Conservation (phyloP, 2,888 invertebrate genomes). For the Lumbricus terrestris region DNA sequence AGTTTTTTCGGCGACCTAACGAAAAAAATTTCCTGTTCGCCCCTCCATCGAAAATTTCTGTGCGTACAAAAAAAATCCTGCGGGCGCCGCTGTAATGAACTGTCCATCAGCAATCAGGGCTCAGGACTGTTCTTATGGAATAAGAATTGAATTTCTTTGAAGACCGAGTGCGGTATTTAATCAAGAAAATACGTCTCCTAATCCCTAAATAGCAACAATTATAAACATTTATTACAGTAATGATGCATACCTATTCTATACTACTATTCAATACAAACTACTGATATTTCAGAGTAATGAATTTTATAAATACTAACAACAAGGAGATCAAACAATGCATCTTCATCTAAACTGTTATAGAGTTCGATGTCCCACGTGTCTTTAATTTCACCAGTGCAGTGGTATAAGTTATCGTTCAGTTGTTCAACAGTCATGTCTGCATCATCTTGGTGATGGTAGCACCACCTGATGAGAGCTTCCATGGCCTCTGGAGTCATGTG, state of each 20-base stretch:
- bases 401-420: neutral
- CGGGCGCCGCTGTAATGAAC: too few species aligned
- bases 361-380: neutral
- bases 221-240: neutral
- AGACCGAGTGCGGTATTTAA: neutral
- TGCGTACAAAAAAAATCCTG: too few species aligned
- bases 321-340: conserved; percentile 12
- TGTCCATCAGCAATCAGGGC: neutral
- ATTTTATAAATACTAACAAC: neutral
- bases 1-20: too few species aligned
- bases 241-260: neutral
- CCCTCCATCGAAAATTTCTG: too few species aligned
- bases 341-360: conserved; percentile 8
- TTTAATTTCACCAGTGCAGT: conserved; percentile 15
- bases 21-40: too few species aligned
- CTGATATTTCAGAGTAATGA: neutral
- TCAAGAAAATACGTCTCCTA: neutral
- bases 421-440: conserved; percentile 6
- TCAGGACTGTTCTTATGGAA: neutral
- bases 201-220: neutral
- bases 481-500: neutral
- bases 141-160: neutral
- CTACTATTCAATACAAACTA: neutral
- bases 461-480: conserved; percentile 13
- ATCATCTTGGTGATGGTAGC: neutral